phyloP scores from a whole-genome alignment of 1,140 invertebrate genomes.

The Tetraneura akinire region DNA sequence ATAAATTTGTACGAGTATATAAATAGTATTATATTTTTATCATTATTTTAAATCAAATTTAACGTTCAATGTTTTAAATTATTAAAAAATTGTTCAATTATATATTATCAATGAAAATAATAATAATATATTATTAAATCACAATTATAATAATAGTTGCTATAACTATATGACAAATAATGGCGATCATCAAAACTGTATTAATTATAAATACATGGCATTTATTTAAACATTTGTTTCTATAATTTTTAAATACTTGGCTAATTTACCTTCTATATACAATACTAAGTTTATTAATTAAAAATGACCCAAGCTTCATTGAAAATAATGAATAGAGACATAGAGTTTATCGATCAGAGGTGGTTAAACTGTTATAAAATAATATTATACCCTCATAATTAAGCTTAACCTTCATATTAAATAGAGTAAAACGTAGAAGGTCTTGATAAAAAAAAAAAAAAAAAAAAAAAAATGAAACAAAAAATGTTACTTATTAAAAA shows the following conservation, averaged over 20 bases:
- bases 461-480: too few species aligned
- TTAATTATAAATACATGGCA: background rate
- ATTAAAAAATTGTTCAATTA: too few species aligned
- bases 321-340: background rate
- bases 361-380: background rate
- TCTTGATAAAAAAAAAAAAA: background rate
- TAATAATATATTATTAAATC: conserved; percentile 12
- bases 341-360: background rate
- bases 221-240: background rate
- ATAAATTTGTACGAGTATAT: too few species aligned
- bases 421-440: background rate
- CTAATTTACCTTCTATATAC: background rate
- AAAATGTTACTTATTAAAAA: background rate
- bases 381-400: background rate
- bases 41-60: too few species aligned
- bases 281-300: background rate
- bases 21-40: too few species aligned
- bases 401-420: background rate
- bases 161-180: background rate
- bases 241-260: background rate
- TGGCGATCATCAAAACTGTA: background rate
- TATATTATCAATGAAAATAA: background rate
- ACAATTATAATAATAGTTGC: background rate
- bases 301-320: background rate
- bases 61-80: too few species aligned